A percentile compares a stretch with the other conserved stretches of the same genome.
Evolutionary conservation across 2,888 invertebrate species (phyloP).

Genomic region (Desoria tigrina): DNA sequence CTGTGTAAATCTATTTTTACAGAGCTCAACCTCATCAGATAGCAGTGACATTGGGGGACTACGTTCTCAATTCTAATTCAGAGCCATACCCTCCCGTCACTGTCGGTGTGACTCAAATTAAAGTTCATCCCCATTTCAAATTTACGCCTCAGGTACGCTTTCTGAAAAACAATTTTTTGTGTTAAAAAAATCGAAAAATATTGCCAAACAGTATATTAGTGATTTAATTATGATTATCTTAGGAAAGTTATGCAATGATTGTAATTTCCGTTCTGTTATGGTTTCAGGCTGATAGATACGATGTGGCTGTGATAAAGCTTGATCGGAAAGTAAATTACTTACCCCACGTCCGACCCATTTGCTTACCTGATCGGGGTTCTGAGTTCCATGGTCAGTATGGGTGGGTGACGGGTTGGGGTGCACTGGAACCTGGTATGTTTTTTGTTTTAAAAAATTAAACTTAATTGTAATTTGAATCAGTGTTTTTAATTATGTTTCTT

Average conservation of each 20-base stretch:
- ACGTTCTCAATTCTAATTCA: constrained; percentile 89
- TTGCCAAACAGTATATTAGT: no score
- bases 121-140: constrained; percentile 87
- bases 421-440: constrained; percentile 66
- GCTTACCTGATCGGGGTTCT: constrained; percentile 83
- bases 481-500: neutral
- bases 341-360: constrained; percentile 88
- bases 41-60: constrained; percentile 87
- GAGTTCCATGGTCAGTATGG: constrained; percentile 88
- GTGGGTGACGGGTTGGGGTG: constrained; percentile 93
- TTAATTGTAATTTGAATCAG: constrained; percentile 8
- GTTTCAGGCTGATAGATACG: constrained; percentile 70
- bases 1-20: constrained; percentile 30
- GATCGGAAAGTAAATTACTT: constrained; percentile 82
- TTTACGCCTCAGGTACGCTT: constrained; percentile 76
- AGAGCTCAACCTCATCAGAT: constrained; percentile 86
- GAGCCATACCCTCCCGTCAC: constrained; percentile 89
- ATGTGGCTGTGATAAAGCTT: constrained; percentile 83
- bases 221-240: no score
- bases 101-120: constrained; percentile 85
- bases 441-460: constrained; percentile 26
- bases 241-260: no score
- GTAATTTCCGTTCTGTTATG: no score
- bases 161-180: constrained; percentile 2
- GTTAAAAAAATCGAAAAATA: no score